Evolutionary conservation across 2,113 vertebrate species (phyloP).

Genomic region (Heterochromis multidens): DNA sequence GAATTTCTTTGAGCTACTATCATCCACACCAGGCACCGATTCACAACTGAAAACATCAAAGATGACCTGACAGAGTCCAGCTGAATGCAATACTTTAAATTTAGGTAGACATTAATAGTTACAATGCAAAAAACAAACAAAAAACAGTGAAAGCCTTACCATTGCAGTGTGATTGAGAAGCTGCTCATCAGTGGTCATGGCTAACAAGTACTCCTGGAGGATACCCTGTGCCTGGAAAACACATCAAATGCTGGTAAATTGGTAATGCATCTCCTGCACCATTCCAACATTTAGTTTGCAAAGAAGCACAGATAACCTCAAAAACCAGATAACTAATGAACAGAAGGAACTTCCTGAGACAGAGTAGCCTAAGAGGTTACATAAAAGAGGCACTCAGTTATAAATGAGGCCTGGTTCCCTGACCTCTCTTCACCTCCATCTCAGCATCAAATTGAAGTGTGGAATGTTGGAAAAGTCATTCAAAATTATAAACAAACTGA

Average conservation of each 20-base stretch:
- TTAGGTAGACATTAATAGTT: not conserved
- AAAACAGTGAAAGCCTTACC: conserved; percentile 71
- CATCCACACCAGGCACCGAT: not conserved
- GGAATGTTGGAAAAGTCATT: conserved; percentile 28
- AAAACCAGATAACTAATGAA: not conserved
- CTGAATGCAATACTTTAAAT: not conserved
- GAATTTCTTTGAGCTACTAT: not conserved
- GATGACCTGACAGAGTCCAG: not conserved
- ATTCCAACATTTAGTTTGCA: not conserved
- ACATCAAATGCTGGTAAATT: not conserved
- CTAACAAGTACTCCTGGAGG: conserved; percentile 92
- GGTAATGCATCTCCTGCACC: not conserved
- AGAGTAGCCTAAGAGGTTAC: not conserved
- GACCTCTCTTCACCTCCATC: not conserved
- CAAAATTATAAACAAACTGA: conserved; percentile 20
- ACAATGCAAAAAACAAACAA: not conserved
- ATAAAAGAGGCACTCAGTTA: not conserved
- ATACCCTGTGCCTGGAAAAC: conserved; percentile 83
- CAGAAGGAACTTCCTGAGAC: not conserved
- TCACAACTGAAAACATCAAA: not conserved
- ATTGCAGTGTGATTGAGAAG: conserved; percentile 87
- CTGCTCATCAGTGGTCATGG: conserved; percentile 93
- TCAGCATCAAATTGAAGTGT: not conserved
- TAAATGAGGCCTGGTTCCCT: conserved; percentile 24
- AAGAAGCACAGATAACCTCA: not conserved